A percentile compares a stretch with the other conserved stretches of the same genome.
These are phyloP conservation scores for Callaeas wilsoni DNA, from an alignment of 2,113 vertebrate species.

Conservation along the genomic window DNA sequence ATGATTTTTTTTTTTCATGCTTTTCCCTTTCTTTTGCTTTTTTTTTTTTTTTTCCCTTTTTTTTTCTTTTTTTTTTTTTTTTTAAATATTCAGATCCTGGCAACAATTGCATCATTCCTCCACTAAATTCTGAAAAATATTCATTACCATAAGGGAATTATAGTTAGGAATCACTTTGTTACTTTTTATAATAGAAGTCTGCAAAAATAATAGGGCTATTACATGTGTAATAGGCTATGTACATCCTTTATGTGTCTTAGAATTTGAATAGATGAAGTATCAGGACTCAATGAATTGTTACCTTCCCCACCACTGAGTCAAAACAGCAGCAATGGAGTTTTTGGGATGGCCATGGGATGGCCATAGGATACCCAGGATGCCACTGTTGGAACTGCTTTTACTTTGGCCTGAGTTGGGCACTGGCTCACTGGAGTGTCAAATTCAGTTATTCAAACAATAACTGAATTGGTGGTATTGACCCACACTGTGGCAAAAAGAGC, in stretches of 20 bases:
- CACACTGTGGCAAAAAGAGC: neutral
- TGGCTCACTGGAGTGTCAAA: neutral
- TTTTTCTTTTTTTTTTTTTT: neutral
- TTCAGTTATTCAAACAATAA: neutral
- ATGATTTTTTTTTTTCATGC: neutral
- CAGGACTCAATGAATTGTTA: neutral
- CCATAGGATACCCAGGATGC: neutral
- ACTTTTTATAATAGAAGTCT: neutral
- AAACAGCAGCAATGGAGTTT: neutral
- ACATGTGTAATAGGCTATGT: neutral
- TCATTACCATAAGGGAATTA: neutral
- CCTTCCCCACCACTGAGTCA: neutral
- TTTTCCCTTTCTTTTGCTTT: too few species aligned
- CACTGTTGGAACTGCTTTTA: neutral
- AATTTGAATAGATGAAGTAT: neutral
- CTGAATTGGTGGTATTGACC: neutral
- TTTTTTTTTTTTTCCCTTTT: neutral
- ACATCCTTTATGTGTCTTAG: neutral
- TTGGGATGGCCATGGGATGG: neutral
- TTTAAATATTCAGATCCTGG: neutral
- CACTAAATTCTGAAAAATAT: neutral
- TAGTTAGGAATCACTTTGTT: neutral
- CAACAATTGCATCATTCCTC: neutral
- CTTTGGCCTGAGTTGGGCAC: neutral
- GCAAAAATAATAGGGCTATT: neutral